Evolutionary conservation across 2,888 invertebrate species (phyloP).

Genomic region (Heteropelma amictum): DNA sequence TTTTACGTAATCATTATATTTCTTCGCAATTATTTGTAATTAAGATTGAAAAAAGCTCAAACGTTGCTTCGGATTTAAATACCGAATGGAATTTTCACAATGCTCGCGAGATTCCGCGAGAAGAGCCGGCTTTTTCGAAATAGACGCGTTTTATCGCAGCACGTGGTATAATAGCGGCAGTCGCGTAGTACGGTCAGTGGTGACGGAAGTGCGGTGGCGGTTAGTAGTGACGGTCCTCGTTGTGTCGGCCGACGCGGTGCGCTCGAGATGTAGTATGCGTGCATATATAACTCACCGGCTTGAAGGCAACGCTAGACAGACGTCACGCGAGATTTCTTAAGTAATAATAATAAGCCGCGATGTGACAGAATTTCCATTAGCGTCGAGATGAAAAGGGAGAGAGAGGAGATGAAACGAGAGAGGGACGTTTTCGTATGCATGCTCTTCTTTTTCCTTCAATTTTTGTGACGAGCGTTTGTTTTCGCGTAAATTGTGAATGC

Average conservation of each 20-base stretch:
- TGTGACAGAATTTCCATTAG: conserved; percentile 43
- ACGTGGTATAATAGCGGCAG: conserved; percentile 21
- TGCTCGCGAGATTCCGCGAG: not conserved
- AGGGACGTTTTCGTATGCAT: not conserved
- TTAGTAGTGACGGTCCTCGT: conserved; percentile 43
- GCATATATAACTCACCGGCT: conserved; percentile 26
- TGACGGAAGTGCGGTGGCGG: conserved; percentile 32
- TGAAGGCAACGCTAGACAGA: conserved; percentile 13
- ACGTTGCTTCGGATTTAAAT: no score
- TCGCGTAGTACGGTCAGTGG: conserved; percentile 7
- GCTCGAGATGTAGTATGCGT: not conserved
- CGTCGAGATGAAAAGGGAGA: not conserved
- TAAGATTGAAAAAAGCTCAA: no score
- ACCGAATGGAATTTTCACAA: no score
- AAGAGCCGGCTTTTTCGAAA: conserved; percentile 25
- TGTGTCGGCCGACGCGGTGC: conserved; percentile 35
- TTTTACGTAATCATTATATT: no score
- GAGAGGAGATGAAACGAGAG: not conserved
- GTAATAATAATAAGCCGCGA: conserved; percentile 45
- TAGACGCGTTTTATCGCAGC: conserved; percentile 15
- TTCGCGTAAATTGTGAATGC: not conserved
- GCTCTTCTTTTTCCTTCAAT: not conserved
- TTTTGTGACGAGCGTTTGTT: not conserved
- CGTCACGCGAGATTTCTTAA: conserved; percentile 47
- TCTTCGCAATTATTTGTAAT: no score